A percentile compares a stretch with the other conserved stretches of the same genome.
These are phyloP conservation scores for Holothuria leucospilota DNA, from an alignment of 53 echinoderm and acorn worm genomes.

Conservation along the genomic window DNA sequence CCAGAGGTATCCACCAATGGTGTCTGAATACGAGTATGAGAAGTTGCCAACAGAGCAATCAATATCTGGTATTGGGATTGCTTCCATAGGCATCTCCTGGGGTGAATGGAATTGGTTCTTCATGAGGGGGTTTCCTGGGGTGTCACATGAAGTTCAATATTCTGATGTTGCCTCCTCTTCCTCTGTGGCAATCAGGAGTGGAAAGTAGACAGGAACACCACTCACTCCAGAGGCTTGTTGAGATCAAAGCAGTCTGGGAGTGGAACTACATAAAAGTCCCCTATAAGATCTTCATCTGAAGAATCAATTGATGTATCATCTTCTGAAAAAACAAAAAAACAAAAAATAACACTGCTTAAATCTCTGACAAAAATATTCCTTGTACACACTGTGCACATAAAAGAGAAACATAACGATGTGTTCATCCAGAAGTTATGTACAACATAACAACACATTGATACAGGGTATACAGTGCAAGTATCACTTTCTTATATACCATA, in stretches of 20 bases:
- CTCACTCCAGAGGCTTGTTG: constrained; percentile 79
- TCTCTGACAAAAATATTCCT: no score
- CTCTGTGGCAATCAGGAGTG: constrained; percentile 13
- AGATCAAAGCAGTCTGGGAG: constrained; percentile 98
- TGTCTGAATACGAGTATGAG: constrained; percentile 72
- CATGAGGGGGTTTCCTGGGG: constrained; percentile 67
- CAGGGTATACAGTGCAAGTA: no score
- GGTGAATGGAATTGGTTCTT: constrained; percentile 71
- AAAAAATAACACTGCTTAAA: not conserved
- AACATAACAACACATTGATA: no score
- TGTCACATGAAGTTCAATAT: constrained; percentile 42
- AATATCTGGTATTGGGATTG: constrained; percentile 42
- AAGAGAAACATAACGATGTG: no score
- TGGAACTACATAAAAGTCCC: constrained; percentile 96
- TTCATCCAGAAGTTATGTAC: no score
- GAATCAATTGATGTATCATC: constrained; percentile 30
- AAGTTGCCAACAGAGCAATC: constrained; percentile 73
- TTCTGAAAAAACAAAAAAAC: constrained; percentile 22
- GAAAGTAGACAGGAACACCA: constrained; percentile 55
- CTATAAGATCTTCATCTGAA: constrained; percentile 65
- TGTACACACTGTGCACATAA: no score
- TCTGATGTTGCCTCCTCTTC: not conserved
- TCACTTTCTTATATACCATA: no score
- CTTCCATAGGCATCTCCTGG: constrained; percentile 12
- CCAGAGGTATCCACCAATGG: constrained; percentile 84